Evolutionary conservation across 2,888 invertebrate genomes (phyloP).

Genomic region (Eueremaeus valkanovi): DNA sequence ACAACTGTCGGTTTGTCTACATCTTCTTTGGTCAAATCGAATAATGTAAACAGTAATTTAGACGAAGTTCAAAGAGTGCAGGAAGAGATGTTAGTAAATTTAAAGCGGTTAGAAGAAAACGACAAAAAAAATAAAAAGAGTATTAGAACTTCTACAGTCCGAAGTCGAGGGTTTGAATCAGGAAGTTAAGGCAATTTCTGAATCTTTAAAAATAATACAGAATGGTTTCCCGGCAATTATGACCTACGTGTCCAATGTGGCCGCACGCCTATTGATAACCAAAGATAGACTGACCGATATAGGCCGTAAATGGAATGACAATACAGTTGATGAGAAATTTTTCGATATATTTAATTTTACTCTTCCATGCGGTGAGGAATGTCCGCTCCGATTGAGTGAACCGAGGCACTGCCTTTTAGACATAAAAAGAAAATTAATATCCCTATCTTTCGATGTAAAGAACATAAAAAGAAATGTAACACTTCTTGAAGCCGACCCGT

Average conservation of each 20-base stretch:
- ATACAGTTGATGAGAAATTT: neutral
- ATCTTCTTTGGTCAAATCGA: neutral
- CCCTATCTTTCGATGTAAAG: neutral
- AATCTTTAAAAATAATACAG: neutral
- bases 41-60: neutral
- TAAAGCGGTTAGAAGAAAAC: neutral
- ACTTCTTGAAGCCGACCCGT: neutral
- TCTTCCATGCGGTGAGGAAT: neutral
- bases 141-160: neutral
- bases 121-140: neutral
- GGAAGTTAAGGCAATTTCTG: neutral
- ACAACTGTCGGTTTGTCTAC: neutral
- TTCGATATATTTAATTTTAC: constrained; percentile 8
- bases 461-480: neutral
- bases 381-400: neutral
- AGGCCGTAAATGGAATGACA: neutral
- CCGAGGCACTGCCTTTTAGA: neutral
- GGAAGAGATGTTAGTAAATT: neutral
- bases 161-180: neutral
- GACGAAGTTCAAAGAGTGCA: neutral
- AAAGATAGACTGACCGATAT: neutral
- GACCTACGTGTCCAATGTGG: neutral
- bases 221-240: neutral
- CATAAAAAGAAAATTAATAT: neutral
- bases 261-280: neutral